Conservation (phyloP, 1,140 invertebrate genomes). For the Zeugodacus cucurbitae region DNA sequence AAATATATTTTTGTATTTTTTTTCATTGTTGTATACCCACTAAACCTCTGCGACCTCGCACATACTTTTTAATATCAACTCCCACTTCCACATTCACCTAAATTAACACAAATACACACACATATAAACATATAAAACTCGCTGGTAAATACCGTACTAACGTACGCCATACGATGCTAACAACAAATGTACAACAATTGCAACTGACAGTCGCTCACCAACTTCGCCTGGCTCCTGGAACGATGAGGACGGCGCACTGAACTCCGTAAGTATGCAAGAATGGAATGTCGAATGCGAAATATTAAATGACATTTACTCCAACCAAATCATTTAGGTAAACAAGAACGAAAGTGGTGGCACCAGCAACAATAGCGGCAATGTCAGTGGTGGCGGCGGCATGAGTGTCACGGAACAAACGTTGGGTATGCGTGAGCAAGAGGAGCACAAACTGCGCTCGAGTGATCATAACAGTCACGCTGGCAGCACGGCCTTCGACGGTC, state of each 20-base stretch:
- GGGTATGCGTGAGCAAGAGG: constrained; percentile 55
- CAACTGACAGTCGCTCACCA: constrained; percentile 58
- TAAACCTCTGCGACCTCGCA: constrained; percentile 34
- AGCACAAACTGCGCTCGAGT: constrained; percentile 48
- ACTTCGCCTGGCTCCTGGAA: constrained; percentile 66
- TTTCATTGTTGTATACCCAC: background rate
- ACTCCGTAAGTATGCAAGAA: constrained; percentile 54
- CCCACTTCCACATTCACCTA: constrained; percentile 10
- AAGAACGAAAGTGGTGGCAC: constrained; percentile 56
- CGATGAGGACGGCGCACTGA: constrained; percentile 62
- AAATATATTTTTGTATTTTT: background rate
- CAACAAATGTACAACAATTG: constrained; percentile 40
- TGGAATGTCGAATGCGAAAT: background rate
- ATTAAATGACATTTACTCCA: background rate
- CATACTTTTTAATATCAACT: background rate
- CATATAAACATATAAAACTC: constrained; percentile 16
- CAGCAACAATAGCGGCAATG: constrained; percentile 50
- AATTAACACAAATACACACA: constrained; percentile 45
- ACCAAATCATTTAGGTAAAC: constrained; percentile 51
- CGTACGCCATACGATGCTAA: background rate
- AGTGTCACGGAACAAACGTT: constrained; percentile 49
- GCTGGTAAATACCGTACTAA: constrained; percentile 17
- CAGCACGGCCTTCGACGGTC: constrained; percentile 15
- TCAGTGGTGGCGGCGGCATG: constrained; percentile 45
- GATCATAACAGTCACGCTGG: constrained; percentile 7